A percentile compares a stretch with the other conserved stretches of the same genome.
Evolutionary conservation across 2,797 vertebrate species (phyloP).

Genomic region (Simalia tracyae): DNA sequence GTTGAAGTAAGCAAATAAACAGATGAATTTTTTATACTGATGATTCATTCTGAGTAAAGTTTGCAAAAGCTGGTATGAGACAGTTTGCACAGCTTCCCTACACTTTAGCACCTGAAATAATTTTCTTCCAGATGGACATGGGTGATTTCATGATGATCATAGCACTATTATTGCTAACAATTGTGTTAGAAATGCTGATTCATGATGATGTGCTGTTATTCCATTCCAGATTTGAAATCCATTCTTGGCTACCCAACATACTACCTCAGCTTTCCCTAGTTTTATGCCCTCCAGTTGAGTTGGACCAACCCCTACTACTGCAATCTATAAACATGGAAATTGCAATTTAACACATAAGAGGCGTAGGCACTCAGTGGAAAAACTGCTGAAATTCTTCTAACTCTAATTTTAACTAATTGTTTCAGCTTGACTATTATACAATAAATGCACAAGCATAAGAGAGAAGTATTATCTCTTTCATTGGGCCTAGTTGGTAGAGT

Average conservation of each 20-base stretch:
- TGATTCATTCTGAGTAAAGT: slow-evolving; percentile 17
- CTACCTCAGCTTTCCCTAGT: slow-evolving; percentile 9
- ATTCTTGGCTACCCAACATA: not conserved
- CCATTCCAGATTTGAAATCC: slow-evolving; percentile 42
- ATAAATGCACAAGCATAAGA: not conserved
- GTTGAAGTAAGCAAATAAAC: slow-evolving; percentile 36
- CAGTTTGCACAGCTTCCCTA: not conserved
- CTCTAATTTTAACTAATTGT: not conserved
- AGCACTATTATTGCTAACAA: slow-evolving; percentile 11
- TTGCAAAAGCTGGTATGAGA: slow-evolving; percentile 8
- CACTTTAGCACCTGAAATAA: not conserved
- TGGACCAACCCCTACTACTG: not conserved
- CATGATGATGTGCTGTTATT: slow-evolving; percentile 1
- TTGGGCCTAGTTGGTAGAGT: not conserved
- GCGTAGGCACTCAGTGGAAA: slow-evolving; percentile 11
- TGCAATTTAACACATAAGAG: not conserved
- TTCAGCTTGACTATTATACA: not conserved
- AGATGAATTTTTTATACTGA: slow-evolving; percentile 34
- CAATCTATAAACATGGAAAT: not conserved
- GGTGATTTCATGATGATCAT: slow-evolving; percentile 37
- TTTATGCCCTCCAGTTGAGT: not conserved
- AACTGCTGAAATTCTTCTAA: not conserved
- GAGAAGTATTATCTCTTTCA: not conserved
- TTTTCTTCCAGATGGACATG: slow-evolving; percentile 37
- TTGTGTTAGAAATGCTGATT: slow-evolving; percentile 52